Evolutionary conservation across 1,140 invertebrate genomes (phyloP).

Genomic region (Heliothis virescens): DNA sequence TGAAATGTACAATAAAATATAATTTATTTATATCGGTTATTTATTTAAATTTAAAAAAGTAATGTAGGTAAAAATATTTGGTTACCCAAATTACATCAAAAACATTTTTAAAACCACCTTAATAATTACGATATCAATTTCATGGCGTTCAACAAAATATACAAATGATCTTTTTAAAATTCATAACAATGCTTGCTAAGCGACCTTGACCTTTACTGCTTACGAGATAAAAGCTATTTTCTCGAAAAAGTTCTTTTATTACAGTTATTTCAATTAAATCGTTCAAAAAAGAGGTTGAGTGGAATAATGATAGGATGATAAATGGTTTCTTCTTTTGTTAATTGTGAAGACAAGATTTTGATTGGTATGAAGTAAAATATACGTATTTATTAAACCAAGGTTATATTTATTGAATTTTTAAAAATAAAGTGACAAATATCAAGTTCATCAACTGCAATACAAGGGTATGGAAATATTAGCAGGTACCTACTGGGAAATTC

Average conservation of each 20-base stretch:
- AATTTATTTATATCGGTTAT: no score
- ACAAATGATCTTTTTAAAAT: conserved; percentile 46
- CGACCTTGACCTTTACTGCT: conserved; percentile 14
- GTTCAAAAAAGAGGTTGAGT: conserved; percentile 17
- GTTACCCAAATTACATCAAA: conserved; percentile 6
- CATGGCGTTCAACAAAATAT: conserved; percentile 38
- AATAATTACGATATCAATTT: conserved; percentile 42
- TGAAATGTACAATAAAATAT: no score
- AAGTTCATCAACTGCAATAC: no score
- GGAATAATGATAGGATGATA: conserved; percentile 21
- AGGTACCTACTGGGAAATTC: no score
- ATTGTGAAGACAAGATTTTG: not conserved
- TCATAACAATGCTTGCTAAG: conserved; percentile 15
- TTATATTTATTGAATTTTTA: not conserved
- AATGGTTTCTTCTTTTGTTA: conserved; percentile 15
- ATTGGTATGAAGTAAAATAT: not conserved
- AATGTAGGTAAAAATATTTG: not conserved
- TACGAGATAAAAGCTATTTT: conserved; percentile 26
- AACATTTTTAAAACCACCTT: conserved; percentile 13
- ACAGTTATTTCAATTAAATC: conserved; percentile 26
- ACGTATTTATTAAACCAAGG: not conserved
- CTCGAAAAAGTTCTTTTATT: conserved; percentile 18
- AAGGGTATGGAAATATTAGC: no score
- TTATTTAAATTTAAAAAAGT: no score
- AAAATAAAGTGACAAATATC: no score